Evolutionary conservation across 1,140 invertebrate genomes (phyloP), one percentile per base, ranked within the genome.

Genomic region (Sarcophaga peregrina): DNA sequence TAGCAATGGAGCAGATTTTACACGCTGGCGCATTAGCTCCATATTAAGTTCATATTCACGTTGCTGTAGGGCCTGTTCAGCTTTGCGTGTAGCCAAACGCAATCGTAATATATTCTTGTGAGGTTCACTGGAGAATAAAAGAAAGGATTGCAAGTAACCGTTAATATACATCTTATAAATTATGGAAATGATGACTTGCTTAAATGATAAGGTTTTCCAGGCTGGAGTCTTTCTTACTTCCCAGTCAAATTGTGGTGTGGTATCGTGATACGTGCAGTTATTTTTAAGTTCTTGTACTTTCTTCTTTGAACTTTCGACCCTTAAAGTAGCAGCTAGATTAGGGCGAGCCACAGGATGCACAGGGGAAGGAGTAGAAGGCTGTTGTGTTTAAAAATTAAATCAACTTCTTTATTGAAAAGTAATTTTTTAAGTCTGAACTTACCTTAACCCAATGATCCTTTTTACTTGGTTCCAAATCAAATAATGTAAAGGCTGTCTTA

Each of bases 191-290:
- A 0, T 37, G 20, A 84, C 85, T 87, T 54, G 90, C 89, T 90
- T 90, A 7, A 89, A 80, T 1, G 86, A 86, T 11, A 90, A 82
- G 1, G 88, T 89, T 78, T 90, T 90, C 88, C 89, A 90, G 15
- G 87, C 90, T 8, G 89, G 90, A 9, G 88, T 90, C 75, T 90
- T 90, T 13, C 88, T 85, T 10, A 90, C 88, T 80, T 89, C 90
- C 90, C 90, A 90, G 83, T 89, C 86, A 15, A 86, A 85, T 20
- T 86, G 85, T 10, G 86, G 85, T 3, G 85, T 83, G 0, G 84
- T 85, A 54, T 89, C 88, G 9, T 88, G 84, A 68, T 84, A 89
- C 0, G 88, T 90, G 80, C 88, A 89, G 68, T 88, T 89, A 78
- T 89, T 89, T 58, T 87, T 78, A 8, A 90, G 83, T 72, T 90